Base-by-base conservation (phyloP, 2,797 vertebrate genomes). In the Notolabrus celidotus region DNA sequence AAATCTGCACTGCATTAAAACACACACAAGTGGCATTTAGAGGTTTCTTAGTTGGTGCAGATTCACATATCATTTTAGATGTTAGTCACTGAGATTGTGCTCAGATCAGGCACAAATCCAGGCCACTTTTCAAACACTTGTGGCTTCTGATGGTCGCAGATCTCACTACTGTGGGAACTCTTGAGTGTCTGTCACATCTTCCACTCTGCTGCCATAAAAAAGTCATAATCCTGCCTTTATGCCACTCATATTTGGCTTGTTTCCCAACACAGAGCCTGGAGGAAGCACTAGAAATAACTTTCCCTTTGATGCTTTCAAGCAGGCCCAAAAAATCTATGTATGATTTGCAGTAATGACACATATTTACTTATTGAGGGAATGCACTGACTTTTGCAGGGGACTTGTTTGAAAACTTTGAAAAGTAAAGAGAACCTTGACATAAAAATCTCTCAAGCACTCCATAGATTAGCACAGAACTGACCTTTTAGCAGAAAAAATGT, bases 261-360 rank as follows among this genome's bases (percentile, higher is more conserved):
- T 59, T 85, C 52, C 74, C 47, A 54, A 33, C 42, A 43, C 65
- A 31, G 66, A 70, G 77, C 53, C 78, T 58, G 50, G 39, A 85
- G 74, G 74, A 81, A 54, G 38, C 67, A 62, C 77, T 72, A n/a
- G 79, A 83, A 86, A 86, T 88, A 82, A 63, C 52, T 63, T 36
- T 61, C 47, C 41, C 62, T 80, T 75, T 80, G 76, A 85, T 68
- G 66, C 39, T 60, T 76, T 79, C 41, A 63, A 62, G 41, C 59
- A 62, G 56, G 34, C 34, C 51, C 64, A 79, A 74, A 46, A 80
- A 70, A 82, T 52, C 7, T 22, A 63, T 58, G 45, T 42, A 25
- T 59, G 52, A 66, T 75, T 36, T 73, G 61, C 38, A 7, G 59
- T 57, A 61, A 42, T 80, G 77, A 63, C 70, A 75, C 39, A 76